These are phyloP conservation scores for Dolomedes plantarius DNA, from an alignment of 2,888 invertebrate genomes.

Conservation along the genomic window DNA sequence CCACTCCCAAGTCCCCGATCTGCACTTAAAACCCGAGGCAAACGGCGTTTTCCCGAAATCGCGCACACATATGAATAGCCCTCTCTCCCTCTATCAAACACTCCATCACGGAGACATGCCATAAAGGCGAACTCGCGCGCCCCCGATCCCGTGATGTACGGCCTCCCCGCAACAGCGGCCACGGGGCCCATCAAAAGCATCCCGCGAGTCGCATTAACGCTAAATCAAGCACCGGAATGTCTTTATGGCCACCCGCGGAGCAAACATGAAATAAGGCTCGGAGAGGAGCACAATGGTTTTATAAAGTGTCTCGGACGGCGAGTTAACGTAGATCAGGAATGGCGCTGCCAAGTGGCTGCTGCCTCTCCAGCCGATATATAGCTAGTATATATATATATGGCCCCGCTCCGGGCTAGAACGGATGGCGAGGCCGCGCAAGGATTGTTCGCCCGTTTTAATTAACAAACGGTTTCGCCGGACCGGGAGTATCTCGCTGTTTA, in stretches of 20 bases:
- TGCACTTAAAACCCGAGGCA: not conserved
- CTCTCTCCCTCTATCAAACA: not conserved
- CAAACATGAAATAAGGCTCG: conserved; percentile 1
- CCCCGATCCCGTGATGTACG: too few species aligned
- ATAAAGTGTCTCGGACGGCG: conserved; percentile 2
- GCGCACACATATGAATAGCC: not conserved
- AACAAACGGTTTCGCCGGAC: too few species aligned
- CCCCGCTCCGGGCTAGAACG: too few species aligned
- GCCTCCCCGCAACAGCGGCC: not conserved
- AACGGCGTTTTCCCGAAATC: not conserved
- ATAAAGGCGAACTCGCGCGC: not conserved
- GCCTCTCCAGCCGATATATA: too few species aligned
- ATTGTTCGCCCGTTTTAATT: too few species aligned
- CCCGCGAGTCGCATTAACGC: conserved; percentile 10
- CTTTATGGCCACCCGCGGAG: conserved; percentile 18
- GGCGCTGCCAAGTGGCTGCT: too few species aligned
- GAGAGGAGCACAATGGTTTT: conserved; percentile 1
- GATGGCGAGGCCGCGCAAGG: too few species aligned
- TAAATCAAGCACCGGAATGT: conserved; percentile 1
- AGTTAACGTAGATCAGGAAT: not conserved
- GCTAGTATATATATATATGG: too few species aligned
- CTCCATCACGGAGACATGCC: not conserved
- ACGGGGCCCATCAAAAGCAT: not conserved
- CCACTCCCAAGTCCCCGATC: not conserved
- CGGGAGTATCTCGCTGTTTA: too few species aligned